Conservation (phyloP, 2,113 vertebrate species). For the Lampris incognitus region DNA sequence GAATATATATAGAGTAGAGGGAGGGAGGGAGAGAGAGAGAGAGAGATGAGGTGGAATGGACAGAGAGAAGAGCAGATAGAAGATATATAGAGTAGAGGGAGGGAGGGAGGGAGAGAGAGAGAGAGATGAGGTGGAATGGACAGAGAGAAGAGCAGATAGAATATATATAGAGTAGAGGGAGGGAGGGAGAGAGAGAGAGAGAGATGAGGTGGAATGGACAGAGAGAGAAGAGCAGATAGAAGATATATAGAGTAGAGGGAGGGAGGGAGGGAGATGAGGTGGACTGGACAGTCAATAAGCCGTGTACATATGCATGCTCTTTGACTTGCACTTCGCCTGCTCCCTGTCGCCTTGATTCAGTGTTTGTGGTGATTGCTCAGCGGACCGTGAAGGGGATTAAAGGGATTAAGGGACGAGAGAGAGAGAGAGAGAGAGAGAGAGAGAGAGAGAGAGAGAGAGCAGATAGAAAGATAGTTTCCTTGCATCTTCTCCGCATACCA, state of each 20-base stretch:
- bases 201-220: background rate
- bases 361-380: conserved; percentile 32
- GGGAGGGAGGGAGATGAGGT: conserved; percentile 8
- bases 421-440: background rate
- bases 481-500: background rate
- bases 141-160: too few species aligned
- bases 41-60: too few species aligned
- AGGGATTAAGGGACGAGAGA: background rate
- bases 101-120: too few species aligned
- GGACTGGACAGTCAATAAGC: background rate
- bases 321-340: conserved; percentile 23
- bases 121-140: too few species aligned
- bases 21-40: too few species aligned
- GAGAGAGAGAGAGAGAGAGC: background rate
- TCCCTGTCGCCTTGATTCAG: conserved; percentile 25
- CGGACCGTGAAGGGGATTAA: conserved; percentile 53
- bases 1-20: too few species aligned
- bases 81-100: too few species aligned
- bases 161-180: background rate
- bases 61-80: too few species aligned
- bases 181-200: background rate
- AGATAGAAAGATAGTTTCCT: conserved; percentile 6
- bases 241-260: background rate
- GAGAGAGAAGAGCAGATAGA: too few species aligned
- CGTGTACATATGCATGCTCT: background rate